Evolutionary conservation across 2,797 vertebrate genomes (phyloP).

Genomic region (Sebastes iracundus): DNA sequence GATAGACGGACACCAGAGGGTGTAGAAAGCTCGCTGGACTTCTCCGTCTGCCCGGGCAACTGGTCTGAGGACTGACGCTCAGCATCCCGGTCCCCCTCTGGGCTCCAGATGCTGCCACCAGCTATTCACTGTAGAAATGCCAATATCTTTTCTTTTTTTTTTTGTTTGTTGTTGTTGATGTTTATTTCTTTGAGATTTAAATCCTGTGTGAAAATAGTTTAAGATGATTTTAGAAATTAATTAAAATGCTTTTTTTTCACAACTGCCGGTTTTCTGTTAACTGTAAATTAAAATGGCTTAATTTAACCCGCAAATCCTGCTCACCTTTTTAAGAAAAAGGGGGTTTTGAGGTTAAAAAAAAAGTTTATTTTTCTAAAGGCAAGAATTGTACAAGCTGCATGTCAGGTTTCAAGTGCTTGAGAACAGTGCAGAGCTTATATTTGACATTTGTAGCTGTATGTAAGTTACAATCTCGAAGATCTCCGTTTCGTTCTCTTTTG

Average conservation of each 20-base stretch:
- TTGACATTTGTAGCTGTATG: background rate
- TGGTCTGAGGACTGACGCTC: constrained; percentile 57
- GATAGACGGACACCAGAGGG: constrained; percentile 67
- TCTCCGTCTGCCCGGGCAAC: constrained; percentile 31
- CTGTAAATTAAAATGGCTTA: constrained; percentile 41
- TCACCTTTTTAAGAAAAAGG: background rate
- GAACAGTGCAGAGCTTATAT: background rate
- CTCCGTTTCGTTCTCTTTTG: too few species aligned
- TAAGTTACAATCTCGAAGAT: background rate
- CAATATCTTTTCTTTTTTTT: constrained; percentile 84
- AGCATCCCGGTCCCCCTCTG: constrained; percentile 31
- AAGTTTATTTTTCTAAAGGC: constrained; percentile 16
- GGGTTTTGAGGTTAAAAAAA: background rate
- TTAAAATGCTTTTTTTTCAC: constrained; percentile 81
- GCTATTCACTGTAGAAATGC: constrained; percentile 97
- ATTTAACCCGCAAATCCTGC: constrained; percentile 2
- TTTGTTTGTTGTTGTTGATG: constrained; percentile 18
- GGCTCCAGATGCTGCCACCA: constrained; percentile 91
- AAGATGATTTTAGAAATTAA: constrained; percentile 82
- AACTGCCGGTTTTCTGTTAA: constrained; percentile 58
- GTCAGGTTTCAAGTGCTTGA: background rate
- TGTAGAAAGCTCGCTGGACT: constrained; percentile 40
- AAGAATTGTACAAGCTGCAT: constrained; percentile 17
- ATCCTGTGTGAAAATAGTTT: constrained; percentile 81
- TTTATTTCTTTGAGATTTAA: constrained; percentile 79